Conservation (phyloP, 2,113 vertebrate species). For the Alces alces region DNA sequence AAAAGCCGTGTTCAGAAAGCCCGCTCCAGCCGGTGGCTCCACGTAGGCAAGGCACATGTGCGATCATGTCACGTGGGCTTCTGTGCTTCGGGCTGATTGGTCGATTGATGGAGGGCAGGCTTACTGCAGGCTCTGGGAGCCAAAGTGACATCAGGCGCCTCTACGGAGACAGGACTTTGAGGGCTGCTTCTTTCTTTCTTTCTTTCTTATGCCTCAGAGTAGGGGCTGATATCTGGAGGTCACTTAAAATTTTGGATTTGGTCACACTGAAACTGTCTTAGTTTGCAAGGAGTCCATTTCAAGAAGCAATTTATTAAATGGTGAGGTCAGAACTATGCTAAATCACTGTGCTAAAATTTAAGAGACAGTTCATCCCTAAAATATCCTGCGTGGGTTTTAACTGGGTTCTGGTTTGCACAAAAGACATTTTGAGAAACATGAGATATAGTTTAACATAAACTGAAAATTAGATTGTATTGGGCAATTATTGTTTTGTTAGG, state of each 20-base stretch:
- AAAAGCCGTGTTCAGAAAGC: accelerated
- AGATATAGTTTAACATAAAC: not conserved
- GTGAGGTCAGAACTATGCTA: not conserved
- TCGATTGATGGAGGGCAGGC: not conserved
- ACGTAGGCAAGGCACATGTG: not conserved
- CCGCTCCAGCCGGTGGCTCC: not conserved
- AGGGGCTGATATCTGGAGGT: not conserved
- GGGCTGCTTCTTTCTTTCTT: not conserved
- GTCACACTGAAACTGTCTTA: no score
- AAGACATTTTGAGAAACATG: not conserved
- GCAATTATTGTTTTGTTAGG: not conserved
- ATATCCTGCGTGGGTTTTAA: not conserved
- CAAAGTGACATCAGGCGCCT: not conserved
- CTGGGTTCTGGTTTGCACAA: not conserved
- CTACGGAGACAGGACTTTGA: not conserved
- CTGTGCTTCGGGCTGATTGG: not conserved
- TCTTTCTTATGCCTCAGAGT: not conserved
- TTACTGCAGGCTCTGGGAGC: not conserved
- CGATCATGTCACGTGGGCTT: not conserved
- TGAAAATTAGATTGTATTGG: not conserved
- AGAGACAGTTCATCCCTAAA: not conserved
- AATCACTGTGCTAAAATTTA: not conserved
- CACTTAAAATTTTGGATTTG: not conserved
- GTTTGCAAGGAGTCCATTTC: not conserved
- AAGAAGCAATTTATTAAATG: not conserved